phyloP scores from a whole-genome alignment of 2,113 vertebrate genomes.

The Rhinogobius similis region DNA sequence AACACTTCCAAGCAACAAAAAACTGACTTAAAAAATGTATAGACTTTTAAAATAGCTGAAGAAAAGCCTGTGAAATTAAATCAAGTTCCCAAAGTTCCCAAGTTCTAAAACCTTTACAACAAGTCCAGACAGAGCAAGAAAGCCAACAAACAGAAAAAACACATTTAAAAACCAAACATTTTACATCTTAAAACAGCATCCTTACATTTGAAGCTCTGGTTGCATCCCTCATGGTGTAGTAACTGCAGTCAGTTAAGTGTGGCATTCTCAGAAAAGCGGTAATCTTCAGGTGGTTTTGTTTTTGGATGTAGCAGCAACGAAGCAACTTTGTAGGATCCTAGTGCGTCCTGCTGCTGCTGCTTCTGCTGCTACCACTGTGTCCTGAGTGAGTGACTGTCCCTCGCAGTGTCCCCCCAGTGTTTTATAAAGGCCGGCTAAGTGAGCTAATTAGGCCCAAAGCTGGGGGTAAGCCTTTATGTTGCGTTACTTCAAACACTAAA shows the following conservation, averaged over 20 bases:
- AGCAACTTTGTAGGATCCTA: slow-evolving; percentile 51
- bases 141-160: background rate
- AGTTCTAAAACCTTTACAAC: background rate
- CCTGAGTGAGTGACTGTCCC: slow-evolving; percentile 45
- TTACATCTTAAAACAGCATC: background rate
- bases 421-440: slow-evolving; percentile 80
- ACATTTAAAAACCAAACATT: background rate
- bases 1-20: background rate
- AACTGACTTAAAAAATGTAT: background rate
- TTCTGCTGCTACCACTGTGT: slow-evolving; percentile 47
- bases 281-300: slow-evolving; percentile 47
- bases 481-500: slow-evolving; percentile 82
- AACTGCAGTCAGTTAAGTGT: slow-evolving; percentile 82
- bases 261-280: slow-evolving; percentile 74
- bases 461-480: slow-evolving; percentile 79
- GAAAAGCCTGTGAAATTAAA: background rate
- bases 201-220: slow-evolving; percentile 80
- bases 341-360: slow-evolving; percentile 31
- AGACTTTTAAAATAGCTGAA: background rate
- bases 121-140: background rate
- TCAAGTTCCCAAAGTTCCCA: background rate
- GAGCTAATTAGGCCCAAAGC: slow-evolving; percentile 79
- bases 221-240: slow-evolving; percentile 79
- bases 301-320: slow-evolving; percentile 43
- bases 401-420: slow-evolving; percentile 57